Percentiles rank a stretch among this genome's conserved stretches.
phyloP scores from a whole-genome alignment of 2,797 vertebrate genomes.

The Dryobates pubescens region DNA sequence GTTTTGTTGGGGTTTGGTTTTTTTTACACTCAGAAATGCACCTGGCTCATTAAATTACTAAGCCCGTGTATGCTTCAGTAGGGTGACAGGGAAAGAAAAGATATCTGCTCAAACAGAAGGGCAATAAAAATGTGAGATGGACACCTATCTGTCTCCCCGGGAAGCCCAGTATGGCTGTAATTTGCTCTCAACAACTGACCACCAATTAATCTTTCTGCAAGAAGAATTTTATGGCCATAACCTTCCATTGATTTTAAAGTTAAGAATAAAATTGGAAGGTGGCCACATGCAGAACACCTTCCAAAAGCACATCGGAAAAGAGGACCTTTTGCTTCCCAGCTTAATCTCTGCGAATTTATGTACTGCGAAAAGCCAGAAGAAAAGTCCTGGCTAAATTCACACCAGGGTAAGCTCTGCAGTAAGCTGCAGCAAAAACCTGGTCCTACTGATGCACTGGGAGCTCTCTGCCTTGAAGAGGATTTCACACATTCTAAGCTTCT shows the following conservation, averaged over 20 bases:
- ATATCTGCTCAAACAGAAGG: not conserved
- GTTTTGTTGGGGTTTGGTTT: no score
- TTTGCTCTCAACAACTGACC: not conserved
- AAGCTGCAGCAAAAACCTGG: not conserved
- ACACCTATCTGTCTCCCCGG: not conserved
- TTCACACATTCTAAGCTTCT: constrained; percentile 41
- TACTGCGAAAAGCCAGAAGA: not conserved
- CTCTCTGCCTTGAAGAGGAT: not conserved
- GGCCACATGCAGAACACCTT: constrained; percentile 13
- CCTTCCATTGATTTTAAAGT: constrained; percentile 60
- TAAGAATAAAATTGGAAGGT: constrained; percentile 27
- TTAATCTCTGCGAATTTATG: constrained; percentile 1
- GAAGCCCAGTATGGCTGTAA: not conserved
- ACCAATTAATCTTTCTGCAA: not conserved
- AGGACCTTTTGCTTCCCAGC: constrained; percentile 19
- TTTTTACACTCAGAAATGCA: not conserved
- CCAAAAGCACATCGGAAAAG: not conserved
- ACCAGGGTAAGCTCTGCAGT: not conserved
- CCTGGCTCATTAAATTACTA: not conserved
- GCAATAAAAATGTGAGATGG: not conserved
- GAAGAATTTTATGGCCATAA: constrained; percentile 28
- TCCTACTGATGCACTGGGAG: not conserved
- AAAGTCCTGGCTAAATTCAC: not conserved
- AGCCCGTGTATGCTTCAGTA: not conserved
- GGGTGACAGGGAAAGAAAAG: not conserved